These are phyloP conservation scores for Batillaria attramentaria DNA, from an alignment of 1,140 invertebrate genomes.

Conservation along the genomic window DNA sequence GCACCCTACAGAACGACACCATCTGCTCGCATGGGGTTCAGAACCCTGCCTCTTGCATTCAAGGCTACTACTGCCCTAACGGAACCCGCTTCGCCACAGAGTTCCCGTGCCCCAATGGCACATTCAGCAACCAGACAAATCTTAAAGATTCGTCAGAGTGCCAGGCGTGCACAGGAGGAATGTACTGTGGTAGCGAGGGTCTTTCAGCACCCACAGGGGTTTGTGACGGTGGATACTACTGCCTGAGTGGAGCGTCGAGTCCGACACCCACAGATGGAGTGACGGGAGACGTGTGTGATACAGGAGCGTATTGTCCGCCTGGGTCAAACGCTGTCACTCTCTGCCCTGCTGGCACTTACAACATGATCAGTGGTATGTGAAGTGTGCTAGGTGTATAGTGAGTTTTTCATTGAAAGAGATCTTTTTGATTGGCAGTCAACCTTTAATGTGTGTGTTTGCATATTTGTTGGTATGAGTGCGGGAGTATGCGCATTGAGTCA, in stretches of 20 bases:
- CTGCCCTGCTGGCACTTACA: constrained; percentile 63
- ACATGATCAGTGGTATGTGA: constrained; percentile 52
- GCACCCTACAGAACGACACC: constrained; percentile 62
- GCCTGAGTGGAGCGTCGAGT: constrained; percentile 41
- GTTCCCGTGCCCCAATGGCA: constrained; percentile 63
- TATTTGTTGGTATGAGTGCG: too few relatives aligned
- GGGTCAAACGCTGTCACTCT: constrained; percentile 54
- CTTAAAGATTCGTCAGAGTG: constrained; percentile 56
- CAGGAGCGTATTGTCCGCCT: constrained; percentile 59
- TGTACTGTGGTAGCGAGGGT: constrained; percentile 50
- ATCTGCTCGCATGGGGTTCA: constrained; percentile 65
- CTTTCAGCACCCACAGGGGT: constrained; percentile 48
- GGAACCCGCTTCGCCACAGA: constrained; percentile 60
- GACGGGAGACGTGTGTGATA: constrained; percentile 60
- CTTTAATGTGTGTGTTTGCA: too few relatives aligned
- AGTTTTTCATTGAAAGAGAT: too few relatives aligned
- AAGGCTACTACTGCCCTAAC: constrained; percentile 62
- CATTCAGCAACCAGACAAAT: constrained; percentile 48
- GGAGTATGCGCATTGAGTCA: too few relatives aligned
- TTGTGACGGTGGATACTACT: constrained; percentile 57
- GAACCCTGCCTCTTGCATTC: constrained; percentile 59
- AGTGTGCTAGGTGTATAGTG: background rate
- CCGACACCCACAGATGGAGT: constrained; percentile 51
- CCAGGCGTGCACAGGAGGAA: constrained; percentile 49
- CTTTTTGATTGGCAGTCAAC: too few relatives aligned